These are phyloP conservation scores for Pocillopora meandrina DNA, from an alignment of 92 coral and sea anemone genomes.

Conservation along the genomic window DNA sequence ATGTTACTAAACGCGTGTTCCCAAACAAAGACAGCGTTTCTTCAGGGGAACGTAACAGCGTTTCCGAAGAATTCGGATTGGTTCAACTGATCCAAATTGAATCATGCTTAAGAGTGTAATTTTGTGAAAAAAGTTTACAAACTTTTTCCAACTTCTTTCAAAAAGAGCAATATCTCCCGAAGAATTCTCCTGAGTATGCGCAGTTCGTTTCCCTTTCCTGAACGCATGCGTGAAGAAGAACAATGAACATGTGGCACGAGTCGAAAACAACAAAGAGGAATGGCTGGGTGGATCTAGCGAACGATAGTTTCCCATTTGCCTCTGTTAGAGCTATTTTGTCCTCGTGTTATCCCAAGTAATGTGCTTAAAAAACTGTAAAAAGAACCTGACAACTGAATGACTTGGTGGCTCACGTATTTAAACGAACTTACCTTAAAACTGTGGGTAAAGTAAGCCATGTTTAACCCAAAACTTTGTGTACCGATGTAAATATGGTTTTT, in stretches of 20 bases:
- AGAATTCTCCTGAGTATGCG: conserved; percentile 55
- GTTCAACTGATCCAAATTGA: neutral
- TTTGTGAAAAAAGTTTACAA: conserved; percentile 38
- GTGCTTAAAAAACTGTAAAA: neutral
- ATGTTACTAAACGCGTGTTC: neutral
- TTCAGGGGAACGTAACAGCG: neutral
- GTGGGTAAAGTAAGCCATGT: neutral
- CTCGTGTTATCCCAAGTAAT: neutral
- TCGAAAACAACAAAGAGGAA: conserved; percentile 22
- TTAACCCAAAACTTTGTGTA: neutral
- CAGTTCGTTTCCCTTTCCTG: neutral
- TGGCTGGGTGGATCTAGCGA: neutral
- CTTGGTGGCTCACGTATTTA: neutral
- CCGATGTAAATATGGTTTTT: conserved; percentile 7
- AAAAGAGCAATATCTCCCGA: conserved; percentile 1
- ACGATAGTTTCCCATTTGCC: neutral
- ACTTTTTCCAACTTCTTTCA: conserved; percentile 42
- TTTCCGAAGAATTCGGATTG: too few species aligned
- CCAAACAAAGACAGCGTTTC: neutral
- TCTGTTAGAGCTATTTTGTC: neutral
- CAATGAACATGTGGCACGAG: conserved; percentile 63
- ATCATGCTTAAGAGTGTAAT: neutral
- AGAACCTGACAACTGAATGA: neutral
- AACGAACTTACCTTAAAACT: neutral
- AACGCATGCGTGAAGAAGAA: conserved; percentile 52